A percentile compares a stretch with the other conserved stretches of the same genome.
Conservation (phyloP, 2,797 vertebrate genomes). For the Falco novaeseelandiae region DNA sequence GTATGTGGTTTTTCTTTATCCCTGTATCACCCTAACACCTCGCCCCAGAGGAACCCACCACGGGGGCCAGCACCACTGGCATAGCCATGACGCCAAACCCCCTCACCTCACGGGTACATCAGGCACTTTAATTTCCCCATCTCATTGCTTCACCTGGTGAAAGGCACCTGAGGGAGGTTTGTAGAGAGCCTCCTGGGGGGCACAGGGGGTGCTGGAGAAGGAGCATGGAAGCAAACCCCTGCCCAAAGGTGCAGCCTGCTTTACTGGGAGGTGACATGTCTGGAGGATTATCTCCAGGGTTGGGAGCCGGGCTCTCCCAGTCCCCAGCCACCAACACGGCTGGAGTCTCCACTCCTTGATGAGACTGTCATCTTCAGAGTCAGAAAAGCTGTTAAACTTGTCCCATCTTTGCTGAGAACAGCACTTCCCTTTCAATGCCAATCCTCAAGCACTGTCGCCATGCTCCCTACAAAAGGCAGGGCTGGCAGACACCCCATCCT, state of each 20-base stretch:
- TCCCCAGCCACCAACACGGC: neutral
- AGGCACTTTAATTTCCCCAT: neutral
- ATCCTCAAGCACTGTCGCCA: neutral
- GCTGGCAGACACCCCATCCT: neutral
- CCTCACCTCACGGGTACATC: neutral
- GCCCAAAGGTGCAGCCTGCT: neutral
- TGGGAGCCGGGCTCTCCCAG: accelerated
- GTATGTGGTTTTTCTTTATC: accelerated
- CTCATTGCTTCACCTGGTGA: neutral
- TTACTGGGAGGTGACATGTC: accelerated
- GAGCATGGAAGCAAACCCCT: neutral
- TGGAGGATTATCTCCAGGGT: neutral
- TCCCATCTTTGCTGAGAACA: neutral
- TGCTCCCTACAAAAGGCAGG: neutral
- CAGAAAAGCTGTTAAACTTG: neutral
- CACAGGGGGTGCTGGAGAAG: neutral
- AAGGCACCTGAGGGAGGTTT: neutral
- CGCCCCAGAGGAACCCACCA: accelerated
- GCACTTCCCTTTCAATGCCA: neutral
- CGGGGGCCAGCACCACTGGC: neutral
- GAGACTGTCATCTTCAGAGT: accelerated
- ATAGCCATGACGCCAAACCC: neutral
- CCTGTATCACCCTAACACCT: neutral
- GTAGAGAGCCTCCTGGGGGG: neutral
- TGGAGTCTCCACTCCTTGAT: neutral